phyloP scores from a whole-genome alignment of 35 echinoderm and acorn worm species.

The Holothuria glaberrima region DNA sequence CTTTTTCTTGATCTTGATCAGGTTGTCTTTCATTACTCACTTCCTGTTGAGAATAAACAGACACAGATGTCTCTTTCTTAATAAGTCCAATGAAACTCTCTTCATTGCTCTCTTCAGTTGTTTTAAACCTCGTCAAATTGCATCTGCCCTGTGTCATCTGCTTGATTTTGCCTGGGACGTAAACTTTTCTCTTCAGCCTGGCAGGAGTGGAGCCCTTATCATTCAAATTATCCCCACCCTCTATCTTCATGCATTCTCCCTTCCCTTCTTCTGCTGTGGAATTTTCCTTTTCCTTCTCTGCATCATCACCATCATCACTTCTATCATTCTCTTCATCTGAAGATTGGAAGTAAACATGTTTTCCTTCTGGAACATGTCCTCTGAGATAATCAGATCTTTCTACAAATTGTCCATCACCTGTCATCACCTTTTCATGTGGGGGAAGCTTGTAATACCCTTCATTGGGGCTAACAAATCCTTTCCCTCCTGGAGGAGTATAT shows the following conservation, averaged over 20 bases:
- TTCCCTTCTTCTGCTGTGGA: not conserved
- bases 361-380: not conserved
- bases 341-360: not conserved
- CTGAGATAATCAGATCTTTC: not conserved
- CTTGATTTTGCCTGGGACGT: constrained; percentile 37
- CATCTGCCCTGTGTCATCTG: constrained; percentile 13
- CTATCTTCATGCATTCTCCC: too few relatives aligned
- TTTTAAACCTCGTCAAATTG: not conserved
- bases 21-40: not conserved
- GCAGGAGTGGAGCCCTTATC: not conserved
- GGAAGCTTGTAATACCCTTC: not conserved
- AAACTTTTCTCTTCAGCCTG: constrained; percentile 1
- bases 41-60: not conserved
- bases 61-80: constrained; percentile 6
- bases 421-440: not conserved
- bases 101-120: not conserved
- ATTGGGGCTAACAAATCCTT: not conserved
- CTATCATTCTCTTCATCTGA: not conserved
- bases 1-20: too few relatives aligned
- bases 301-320: not conserved
- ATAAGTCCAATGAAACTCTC: not conserved
- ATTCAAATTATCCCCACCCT: not conserved
- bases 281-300: not conserved
- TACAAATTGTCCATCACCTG: not conserved
- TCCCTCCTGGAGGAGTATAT: not conserved